Conservation (phyloP, 2,888 invertebrate species). For the Lucinisca nassula region DNA sequence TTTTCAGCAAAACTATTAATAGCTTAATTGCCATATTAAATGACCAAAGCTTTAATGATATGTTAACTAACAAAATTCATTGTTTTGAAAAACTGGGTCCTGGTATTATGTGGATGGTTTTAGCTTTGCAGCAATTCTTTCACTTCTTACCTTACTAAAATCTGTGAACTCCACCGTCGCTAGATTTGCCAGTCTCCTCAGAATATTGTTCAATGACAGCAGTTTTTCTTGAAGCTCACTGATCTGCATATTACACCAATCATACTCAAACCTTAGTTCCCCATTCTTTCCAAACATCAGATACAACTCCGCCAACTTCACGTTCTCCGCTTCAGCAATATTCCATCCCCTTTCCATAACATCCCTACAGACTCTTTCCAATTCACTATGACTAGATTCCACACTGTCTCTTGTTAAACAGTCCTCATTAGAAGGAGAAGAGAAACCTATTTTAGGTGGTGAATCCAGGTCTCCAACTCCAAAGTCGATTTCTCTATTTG, state of each 20-base stretch:
- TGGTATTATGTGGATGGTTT: no score
- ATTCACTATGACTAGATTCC: conserved; percentile 62
- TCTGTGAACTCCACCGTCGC: conserved; percentile 85
- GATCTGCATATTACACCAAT: conserved; percentile 83
- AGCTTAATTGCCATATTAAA: no score
- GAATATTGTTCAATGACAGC: conserved; percentile 80
- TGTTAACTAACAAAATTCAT: no score
- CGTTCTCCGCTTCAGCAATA: conserved; percentile 89
- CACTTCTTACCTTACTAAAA: conserved; percentile 70
- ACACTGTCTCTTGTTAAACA: conserved; percentile 19
- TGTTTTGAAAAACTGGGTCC: no score
- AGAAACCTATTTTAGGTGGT: neutral
- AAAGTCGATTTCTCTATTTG: neutral
- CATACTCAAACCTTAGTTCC: conserved; percentile 88
- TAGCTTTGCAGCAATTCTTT: no score
- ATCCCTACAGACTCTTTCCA: conserved; percentile 48
- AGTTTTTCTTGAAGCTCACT: conserved; percentile 57
- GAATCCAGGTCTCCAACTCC: neutral
- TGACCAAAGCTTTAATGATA: no score
- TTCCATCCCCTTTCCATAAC: conserved; percentile 66
- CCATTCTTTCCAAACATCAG: conserved; percentile 91
- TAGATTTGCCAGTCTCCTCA: conserved; percentile 83
- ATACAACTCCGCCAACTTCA: conserved; percentile 96
- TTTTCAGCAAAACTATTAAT: no score
- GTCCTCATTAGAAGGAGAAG: conserved; percentile 14